These are phyloP conservation scores for Urocyon cinereoargenteus DNA, from an alignment of 2,797 vertebrate species.

Conservation along the genomic window DNA sequence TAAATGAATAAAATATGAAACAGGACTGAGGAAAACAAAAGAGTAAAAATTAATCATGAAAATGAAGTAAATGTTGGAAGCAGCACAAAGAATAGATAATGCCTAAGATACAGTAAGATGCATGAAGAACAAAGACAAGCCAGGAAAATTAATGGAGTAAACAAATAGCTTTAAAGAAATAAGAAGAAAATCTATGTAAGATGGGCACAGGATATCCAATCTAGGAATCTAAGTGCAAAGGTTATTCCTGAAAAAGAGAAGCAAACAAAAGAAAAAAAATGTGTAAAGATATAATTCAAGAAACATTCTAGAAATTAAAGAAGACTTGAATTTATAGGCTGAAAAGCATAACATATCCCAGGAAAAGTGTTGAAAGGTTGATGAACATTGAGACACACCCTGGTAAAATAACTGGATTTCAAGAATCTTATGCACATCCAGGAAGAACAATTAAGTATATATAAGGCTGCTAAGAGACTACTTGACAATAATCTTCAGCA, in stretches of 20 bases:
- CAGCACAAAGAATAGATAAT: not conserved
- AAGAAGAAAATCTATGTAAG: not conserved
- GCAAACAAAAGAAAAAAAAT: not conserved
- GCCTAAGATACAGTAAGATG: not conserved
- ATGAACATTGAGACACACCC: not conserved
- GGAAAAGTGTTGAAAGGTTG: not conserved
- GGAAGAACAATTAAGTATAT: not conserved
- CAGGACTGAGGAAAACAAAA: not conserved
- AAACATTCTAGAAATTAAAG: not conserved
- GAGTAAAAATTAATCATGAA: slow-evolving; percentile 3
- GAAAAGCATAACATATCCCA: not conserved
- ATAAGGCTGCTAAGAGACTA: not conserved
- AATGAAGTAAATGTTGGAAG: slow-evolving; percentile 16
- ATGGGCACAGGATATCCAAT: not conserved
- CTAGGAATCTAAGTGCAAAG: not conserved
- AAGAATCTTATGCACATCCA: not conserved
- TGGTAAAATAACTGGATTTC: not conserved
- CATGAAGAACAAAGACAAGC: not conserved
- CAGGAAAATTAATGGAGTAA: not conserved
- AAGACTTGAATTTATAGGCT: not conserved
- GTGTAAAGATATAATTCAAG: slow-evolving; percentile 25
- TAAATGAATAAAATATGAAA: slow-evolving; percentile 37
- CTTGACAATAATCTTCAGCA: not conserved
- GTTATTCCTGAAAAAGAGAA: not conserved
- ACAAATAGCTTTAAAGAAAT: not conserved